Conservation (phyloP, 2,113 vertebrate genomes). For the Mus pahari region DNA sequence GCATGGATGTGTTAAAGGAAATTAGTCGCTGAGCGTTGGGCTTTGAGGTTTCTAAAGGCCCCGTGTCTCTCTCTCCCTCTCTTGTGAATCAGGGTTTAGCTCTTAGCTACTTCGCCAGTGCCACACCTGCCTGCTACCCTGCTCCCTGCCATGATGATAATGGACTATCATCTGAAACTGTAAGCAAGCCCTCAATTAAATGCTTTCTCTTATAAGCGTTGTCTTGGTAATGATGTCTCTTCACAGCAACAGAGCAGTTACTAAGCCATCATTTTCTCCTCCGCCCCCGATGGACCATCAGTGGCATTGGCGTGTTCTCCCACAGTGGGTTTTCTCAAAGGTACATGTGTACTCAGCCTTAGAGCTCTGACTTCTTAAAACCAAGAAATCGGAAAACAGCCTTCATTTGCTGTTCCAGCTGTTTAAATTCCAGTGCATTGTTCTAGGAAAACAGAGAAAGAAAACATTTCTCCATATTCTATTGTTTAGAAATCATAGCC, state of each 20-base stretch:
- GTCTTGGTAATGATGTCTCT: neutral
- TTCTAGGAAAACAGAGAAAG: slow-evolving; percentile 47
- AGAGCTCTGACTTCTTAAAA: slow-evolving; percentile 18
- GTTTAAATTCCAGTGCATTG: slow-evolving; percentile 36
- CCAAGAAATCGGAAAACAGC: neutral
- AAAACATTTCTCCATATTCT: neutral
- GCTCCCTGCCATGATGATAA: neutral
- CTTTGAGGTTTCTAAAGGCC: neutral
- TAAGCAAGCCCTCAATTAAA: neutral
- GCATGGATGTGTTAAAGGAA: neutral
- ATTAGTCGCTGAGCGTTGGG: neutral
- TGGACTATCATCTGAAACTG: neutral
- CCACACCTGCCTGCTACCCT: neutral
- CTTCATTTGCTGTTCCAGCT: neutral
- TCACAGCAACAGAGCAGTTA: neutral
- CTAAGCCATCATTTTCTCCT: neutral
- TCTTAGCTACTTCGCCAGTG: neutral
- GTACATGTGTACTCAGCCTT: neutral
- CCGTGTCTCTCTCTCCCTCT: neutral
- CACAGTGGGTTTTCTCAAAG: neutral
- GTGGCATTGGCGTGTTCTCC: neutral
- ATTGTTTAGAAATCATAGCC: slow-evolving; percentile 1
- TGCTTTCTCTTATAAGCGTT: neutral
- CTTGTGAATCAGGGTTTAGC: neutral
- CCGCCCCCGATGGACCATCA: neutral